These are phyloP conservation scores for Drosophila sucinea DNA, from an alignment of 1,140 invertebrate genomes.

Conservation along the genomic window DNA sequence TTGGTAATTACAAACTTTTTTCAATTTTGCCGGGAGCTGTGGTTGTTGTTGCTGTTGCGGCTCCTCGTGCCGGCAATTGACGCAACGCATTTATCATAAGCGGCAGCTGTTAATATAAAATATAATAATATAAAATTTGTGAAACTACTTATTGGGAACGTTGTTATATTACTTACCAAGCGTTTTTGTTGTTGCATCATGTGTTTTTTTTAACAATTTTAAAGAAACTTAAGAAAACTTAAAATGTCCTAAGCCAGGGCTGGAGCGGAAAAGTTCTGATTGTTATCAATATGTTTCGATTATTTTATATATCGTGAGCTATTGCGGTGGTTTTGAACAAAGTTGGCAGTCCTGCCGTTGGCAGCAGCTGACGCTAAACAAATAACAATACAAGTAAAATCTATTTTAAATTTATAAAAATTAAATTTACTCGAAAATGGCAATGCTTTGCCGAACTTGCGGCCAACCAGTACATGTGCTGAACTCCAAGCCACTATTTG, in stretches of 20 bases:
- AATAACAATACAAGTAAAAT: neutral
- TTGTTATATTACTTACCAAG: slow-evolving; percentile 41
- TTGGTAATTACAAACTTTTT: slow-evolving; percentile 63
- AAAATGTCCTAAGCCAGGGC: slow-evolving; percentile 1
- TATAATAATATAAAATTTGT: neutral
- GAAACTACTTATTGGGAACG: no score
- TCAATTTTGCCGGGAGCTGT: slow-evolving; percentile 76
- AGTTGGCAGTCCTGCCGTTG: neutral
- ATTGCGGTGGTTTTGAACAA: neutral
- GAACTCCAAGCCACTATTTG: neutral
- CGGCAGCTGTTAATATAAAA: slow-evolving; percentile 28
- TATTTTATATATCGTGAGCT: neutral
- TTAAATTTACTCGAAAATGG: neutral
- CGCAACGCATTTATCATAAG: slow-evolving; percentile 49
- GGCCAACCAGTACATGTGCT: neutral
- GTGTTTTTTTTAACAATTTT: slow-evolving; percentile 15
- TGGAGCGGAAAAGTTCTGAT: neutral
- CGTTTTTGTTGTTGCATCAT: slow-evolving; percentile 71
- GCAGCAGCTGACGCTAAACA: neutral
- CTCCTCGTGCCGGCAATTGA: slow-evolving; percentile 55
- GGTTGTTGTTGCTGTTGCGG: slow-evolving; percentile 44
- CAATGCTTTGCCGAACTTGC: neutral
- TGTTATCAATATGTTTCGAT: neutral
- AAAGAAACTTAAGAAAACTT: neutral
- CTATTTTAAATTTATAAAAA: neutral